Conservation (phyloP, 2,113 vertebrate species). For the Ceyx margarethae region DNA sequence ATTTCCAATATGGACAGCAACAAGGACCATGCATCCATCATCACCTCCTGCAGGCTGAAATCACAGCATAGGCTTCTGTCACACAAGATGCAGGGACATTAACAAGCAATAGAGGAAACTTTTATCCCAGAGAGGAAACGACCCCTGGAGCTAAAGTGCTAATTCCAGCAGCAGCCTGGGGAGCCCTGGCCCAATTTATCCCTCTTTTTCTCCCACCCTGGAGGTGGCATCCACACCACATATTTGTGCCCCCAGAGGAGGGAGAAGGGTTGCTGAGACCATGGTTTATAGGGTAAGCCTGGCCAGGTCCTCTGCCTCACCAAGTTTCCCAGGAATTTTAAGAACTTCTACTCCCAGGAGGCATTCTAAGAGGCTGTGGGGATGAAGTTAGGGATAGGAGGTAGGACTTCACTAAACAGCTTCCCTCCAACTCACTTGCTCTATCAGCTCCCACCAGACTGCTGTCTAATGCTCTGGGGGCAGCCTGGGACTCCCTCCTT, state of each 20-base stretch:
- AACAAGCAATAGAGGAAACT: background rate
- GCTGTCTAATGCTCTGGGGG: background rate
- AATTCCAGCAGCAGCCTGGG: background rate
- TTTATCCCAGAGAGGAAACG: background rate
- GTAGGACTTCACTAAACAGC: background rate
- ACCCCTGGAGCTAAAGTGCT: background rate
- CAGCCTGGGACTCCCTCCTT: background rate
- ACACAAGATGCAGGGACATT: background rate
- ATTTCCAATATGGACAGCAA: background rate
- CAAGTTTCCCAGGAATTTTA: slow-evolving; percentile 33
- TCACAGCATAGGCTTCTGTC: background rate
- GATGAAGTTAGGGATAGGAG: background rate
- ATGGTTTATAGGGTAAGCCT: background rate
- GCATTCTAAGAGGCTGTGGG: background rate
- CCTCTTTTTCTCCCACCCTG: background rate
- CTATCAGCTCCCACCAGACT: background rate
- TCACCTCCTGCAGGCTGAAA: background rate
- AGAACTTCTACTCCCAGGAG: slow-evolving; percentile 19
- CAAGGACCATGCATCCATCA: background rate
- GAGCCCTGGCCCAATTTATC: background rate
- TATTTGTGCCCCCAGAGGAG: slow-evolving; percentile 36
- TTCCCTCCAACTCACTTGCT: background rate
- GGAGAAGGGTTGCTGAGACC: background rate
- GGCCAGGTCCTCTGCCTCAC: background rate
- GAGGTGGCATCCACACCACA: slow-evolving; percentile 20